Percentiles rank a stretch among this genome's conserved stretches.
Evolutionary conservation across 2,888 invertebrate genomes (phyloP).

Genomic region (Eupithecia exiguata): DNA sequence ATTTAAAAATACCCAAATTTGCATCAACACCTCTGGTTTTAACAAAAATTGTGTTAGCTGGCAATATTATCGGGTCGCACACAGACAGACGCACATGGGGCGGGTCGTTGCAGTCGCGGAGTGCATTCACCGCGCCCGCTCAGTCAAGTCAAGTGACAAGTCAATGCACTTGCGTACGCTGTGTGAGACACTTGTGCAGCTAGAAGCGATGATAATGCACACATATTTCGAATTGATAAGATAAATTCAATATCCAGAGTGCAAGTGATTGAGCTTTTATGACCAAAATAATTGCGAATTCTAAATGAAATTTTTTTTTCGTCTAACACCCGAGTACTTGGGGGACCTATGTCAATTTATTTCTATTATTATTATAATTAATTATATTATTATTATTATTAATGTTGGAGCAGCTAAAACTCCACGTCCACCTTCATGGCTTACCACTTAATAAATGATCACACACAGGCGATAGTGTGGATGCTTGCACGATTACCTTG

Average conservation of each 20-base stretch:
- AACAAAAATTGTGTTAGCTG: conserved; percentile 22
- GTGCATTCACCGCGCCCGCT: conserved; percentile 53
- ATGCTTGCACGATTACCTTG: no score
- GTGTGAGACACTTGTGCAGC: conserved; percentile 7
- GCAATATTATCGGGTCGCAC: conserved; percentile 35
- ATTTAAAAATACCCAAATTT: not conserved
- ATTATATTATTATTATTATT: no score
- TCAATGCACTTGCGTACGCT: conserved; percentile 34
- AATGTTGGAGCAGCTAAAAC: no score
- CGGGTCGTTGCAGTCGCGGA: conserved; percentile 44
- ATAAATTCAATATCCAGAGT: not conserved
- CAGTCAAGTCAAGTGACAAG: not conserved
- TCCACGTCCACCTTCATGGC: no score
- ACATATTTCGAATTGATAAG: not conserved
- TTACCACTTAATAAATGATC: no score
- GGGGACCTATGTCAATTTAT: no score
- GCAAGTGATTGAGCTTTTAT: not conserved
- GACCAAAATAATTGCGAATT: not conserved
- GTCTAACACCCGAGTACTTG: no score
- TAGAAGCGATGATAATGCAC: not conserved
- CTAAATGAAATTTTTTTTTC: not conserved
- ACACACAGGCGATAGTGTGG: no score
- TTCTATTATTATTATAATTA: no score
- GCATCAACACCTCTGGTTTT: not conserved
- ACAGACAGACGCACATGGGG: conserved; percentile 37